Conservation (phyloP, 2,888 invertebrate genomes). For the Drosophila trichaetosa region DNA sequence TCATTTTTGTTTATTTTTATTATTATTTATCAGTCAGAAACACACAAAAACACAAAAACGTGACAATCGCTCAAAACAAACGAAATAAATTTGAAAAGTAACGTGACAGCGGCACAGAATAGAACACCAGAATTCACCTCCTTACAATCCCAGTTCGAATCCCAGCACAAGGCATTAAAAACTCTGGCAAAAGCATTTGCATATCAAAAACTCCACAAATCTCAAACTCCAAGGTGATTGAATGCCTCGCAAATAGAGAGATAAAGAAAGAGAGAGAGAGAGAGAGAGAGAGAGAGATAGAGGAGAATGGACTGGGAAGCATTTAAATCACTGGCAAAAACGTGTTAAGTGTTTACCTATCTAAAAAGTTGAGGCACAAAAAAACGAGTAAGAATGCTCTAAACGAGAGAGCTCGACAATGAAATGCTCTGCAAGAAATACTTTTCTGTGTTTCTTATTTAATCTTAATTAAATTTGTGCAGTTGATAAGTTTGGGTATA, state of each 20-base stretch:
- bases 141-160: conserved; percentile 27
- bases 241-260: conserved; percentile 66
- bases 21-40: conserved; percentile 16
- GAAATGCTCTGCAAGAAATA: not conserved
- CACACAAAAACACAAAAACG: conserved; percentile 62
- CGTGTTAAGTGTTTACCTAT: conserved; percentile 84
- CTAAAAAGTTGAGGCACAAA: conserved; percentile 61
- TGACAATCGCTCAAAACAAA: conserved; percentile 78
- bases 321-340: conserved; percentile 77
- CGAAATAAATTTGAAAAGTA: conserved; percentile 58
- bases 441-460: not conserved
- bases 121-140: conserved; percentile 34
- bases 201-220: conserved; percentile 47
- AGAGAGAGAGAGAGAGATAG: conserved; percentile 9
- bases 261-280: conserved; percentile 1
- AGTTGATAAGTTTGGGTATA: not conserved
- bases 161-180: conserved; percentile 39
- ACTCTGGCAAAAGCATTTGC: conserved; percentile 53
- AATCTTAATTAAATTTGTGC: not conserved
- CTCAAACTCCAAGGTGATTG: conserved; percentile 56
- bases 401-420: not conserved
- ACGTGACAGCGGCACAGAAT: conserved; percentile 52
- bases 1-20: not conserved
- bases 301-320: conserved; percentile 30
- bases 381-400: conserved; percentile 7